phyloP scores from a whole-genome alignment of 2,113 vertebrate species.

The Thermophis baileyi region DNA sequence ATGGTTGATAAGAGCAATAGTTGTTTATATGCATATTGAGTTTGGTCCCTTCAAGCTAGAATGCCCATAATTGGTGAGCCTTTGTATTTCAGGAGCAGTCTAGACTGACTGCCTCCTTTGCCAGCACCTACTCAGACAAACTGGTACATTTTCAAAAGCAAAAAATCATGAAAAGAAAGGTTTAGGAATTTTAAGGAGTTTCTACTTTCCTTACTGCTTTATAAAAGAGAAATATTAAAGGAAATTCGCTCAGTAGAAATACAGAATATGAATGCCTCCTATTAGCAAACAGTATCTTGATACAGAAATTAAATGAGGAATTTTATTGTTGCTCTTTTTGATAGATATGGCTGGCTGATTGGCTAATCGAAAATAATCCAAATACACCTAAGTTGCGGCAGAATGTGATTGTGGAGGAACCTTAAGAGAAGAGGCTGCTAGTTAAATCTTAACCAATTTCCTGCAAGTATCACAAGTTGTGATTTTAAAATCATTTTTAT shows the following conservation, averaged over 20 bases:
- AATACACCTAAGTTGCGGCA: slow-evolving; percentile 78
- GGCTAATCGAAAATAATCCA: slow-evolving; percentile 87
- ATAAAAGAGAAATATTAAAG: slow-evolving; percentile 10
- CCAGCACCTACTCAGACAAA: not conserved
- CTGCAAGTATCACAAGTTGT: slow-evolving; percentile 1
- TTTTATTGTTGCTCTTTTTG: slow-evolving; percentile 23
- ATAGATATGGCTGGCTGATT: slow-evolving; percentile 92
- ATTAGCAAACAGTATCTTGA: not conserved
- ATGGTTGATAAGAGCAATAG: not conserved
- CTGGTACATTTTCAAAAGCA: not conserved
- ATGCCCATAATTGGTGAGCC: slow-evolving; percentile 2
- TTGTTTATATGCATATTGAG: not conserved
- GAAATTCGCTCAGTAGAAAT: not conserved
- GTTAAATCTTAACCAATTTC: not conserved
- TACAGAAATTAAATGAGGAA: not conserved
- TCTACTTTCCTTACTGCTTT: not conserved
- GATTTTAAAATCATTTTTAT: not conserved
- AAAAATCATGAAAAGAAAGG: not conserved
- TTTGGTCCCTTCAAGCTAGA: not conserved
- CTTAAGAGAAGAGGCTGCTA: not conserved
- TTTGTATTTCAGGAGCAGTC: not conserved
- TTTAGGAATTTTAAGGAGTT: not conserved
- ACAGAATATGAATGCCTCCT: not conserved
- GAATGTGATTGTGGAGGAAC: slow-evolving; percentile 39
- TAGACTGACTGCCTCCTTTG: slow-evolving; percentile 10